These are phyloP conservation scores for Loriculus beryllinus DNA, from an alignment of 2,797 vertebrate species.

Conservation along the genomic window DNA sequence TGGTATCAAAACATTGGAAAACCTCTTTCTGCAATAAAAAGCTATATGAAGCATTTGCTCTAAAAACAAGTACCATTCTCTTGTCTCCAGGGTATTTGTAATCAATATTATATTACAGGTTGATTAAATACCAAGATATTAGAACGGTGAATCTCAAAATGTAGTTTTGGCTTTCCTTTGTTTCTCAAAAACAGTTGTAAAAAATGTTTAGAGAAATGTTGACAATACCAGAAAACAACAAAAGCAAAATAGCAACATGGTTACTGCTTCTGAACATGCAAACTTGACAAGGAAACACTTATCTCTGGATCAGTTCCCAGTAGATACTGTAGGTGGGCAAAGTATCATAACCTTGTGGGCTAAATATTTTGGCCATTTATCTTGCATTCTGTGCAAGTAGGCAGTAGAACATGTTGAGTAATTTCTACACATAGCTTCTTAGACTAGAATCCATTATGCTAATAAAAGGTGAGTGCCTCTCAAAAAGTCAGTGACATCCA, in stretches of 20 bases:
- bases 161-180: conserved; percentile 5
- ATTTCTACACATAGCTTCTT: neutral
- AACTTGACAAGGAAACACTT: neutral
- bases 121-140: conserved; percentile 50
- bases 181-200: conserved; percentile 10
- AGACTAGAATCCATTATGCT: neutral
- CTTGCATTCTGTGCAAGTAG: neutral
- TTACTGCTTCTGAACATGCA: neutral
- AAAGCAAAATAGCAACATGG: neutral
- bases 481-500: neutral
- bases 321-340: neutral
- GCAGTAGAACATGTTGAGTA: neutral
- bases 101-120: conserved; percentile 47
- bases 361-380: neutral
- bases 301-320: neutral
- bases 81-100: conserved; percentile 43
- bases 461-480: neutral
- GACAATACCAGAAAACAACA: neutral
- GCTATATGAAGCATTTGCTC: conserved; percentile 15
- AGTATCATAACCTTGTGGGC: neutral
- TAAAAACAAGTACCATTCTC: conserved; percentile 2
- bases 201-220: conserved; percentile 31
- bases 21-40: conserved; percentile 54
- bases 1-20: conserved; percentile 41
- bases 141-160: conserved; percentile 21